A percentile compares a stretch with the other conserved stretches of the same genome.
Evolutionary conservation across 2,797 vertebrate species (phyloP).

Genomic region (Borostomias antarcticus): DNA sequence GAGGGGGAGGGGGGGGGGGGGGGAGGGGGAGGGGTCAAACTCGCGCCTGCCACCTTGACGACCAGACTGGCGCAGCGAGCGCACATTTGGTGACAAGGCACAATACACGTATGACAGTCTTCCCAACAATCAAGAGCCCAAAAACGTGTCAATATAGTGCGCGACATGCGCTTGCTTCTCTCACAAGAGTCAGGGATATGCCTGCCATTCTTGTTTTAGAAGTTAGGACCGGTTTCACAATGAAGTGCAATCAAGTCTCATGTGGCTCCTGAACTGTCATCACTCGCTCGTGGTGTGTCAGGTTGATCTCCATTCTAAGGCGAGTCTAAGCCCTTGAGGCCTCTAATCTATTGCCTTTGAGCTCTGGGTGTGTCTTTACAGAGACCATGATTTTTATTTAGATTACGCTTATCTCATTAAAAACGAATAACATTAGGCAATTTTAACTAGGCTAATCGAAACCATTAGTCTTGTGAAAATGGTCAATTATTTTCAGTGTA

Average conservation of each 20-base stretch:
- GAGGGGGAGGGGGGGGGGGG: no score
- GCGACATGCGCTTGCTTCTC: no score
- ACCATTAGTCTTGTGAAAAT: background rate
- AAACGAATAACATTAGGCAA: background rate
- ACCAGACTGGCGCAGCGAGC: no score
- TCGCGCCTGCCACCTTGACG: no score
- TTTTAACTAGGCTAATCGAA: background rate
- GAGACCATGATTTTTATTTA: conserved; percentile 32
- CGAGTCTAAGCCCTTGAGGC: conserved; percentile 40
- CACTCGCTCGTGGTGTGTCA: conserved; percentile 54
- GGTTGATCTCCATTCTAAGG: conserved; percentile 30
- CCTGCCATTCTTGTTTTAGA: background rate
- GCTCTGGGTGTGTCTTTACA: conserved; percentile 26
- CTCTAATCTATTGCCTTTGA: conserved; percentile 55
- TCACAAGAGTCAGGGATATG: background rate
- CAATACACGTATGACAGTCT: background rate
- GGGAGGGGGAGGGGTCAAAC: no score
- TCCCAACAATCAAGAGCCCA: background rate
- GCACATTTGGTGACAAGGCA: background rate
- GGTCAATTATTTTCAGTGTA: background rate
- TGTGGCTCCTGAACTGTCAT: conserved; percentile 49
- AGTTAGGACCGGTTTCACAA: conserved; percentile 46
- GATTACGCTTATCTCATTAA: conserved; percentile 1
- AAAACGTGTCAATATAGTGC: background rate
- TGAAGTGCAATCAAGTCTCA: conserved; percentile 52